Conservation (phyloP, 53 echinoderm and acorn worm genomes). For the Luidia sarsii region DNA sequence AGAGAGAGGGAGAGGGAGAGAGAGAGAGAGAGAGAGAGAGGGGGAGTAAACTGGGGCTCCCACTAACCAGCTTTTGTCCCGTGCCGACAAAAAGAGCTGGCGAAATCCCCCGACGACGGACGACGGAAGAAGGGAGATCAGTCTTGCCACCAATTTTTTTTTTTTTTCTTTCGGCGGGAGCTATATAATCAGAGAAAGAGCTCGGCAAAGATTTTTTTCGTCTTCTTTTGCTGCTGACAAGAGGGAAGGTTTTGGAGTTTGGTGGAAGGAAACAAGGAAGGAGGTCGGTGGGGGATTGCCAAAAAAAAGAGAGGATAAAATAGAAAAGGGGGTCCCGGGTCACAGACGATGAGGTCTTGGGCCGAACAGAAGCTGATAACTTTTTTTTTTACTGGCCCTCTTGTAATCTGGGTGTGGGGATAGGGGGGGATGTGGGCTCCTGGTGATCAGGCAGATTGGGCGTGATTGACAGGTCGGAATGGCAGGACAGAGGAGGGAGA, state of each 20-base stretch:
- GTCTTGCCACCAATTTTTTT: too few relatives aligned
- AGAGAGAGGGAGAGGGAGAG: too few relatives aligned
- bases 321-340: too few relatives aligned
- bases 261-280: too few relatives aligned
- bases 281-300: too few relatives aligned
- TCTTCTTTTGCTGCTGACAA: too few relatives aligned
- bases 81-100: slow-evolving; percentile 59
- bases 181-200: slow-evolving; percentile 55
- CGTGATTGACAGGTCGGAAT: slow-evolving; percentile 55
- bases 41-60: too few relatives aligned
- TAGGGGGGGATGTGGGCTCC: too few relatives aligned
- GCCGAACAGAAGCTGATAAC: slow-evolving; percentile 36
- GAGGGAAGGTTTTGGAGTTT: too few relatives aligned
- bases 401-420: slow-evolving; percentile 50
- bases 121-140: slow-evolving; percentile 25
- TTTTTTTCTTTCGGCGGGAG: slow-evolving; percentile 13
- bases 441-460: slow-evolving; percentile 46
- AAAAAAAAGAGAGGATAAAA: too few relatives aligned
- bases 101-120: slow-evolving; percentile 57
- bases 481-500: slow-evolving; percentile 26
- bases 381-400: slow-evolving; percentile 6
- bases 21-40: too few relatives aligned
- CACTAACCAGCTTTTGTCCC: slow-evolving; percentile 61
- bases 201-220: slow-evolving; percentile 19
- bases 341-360: too few relatives aligned